phyloP scores from a whole-genome alignment of 92 coral and sea anemone species.

The Phymanthus crucifer region DNA sequence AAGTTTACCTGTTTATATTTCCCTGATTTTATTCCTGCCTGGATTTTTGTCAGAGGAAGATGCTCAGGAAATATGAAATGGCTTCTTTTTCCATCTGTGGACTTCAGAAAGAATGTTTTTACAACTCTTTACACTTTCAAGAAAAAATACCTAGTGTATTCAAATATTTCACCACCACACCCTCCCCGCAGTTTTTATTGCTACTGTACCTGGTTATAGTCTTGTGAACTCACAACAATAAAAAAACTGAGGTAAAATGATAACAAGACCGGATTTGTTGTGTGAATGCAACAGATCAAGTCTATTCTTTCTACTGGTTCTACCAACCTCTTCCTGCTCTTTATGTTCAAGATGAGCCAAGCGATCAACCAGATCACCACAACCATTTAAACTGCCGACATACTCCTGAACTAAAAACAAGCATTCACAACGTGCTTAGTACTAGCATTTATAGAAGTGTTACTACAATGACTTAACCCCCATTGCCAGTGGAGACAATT shows the following conservation, averaged over 20 bases:
- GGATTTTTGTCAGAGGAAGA: conserved; percentile 79
- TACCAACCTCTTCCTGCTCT: conserved; percentile 42
- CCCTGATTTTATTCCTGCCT: conserved; percentile 89
- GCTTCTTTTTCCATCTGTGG: conserved; percentile 55
- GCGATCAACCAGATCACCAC: conserved; percentile 78
- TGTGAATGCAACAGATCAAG: background rate
- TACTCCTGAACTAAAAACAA: conserved; percentile 74
- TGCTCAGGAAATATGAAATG: conserved; percentile 82
- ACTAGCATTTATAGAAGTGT: too few species aligned
- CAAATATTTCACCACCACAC: too few species aligned
- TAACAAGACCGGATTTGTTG: background rate
- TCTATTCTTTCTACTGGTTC: too few species aligned
- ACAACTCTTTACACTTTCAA: too few species aligned
- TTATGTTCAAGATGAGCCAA: conserved; percentile 57
- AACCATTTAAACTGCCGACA: conserved; percentile 84
- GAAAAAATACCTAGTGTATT: too few species aligned
- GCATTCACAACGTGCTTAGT: background rate
- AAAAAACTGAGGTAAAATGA: too few species aligned
- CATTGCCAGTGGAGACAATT: too few species aligned
- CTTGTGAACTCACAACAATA: too few species aligned
- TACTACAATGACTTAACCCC: too few species aligned
- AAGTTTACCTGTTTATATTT: conserved; percentile 80
- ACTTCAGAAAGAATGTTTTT: conserved; percentile 3
- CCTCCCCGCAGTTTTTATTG: too few species aligned
- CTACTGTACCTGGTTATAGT: too few species aligned